Conservation (phyloP, 53 echinoderm and acorn worm genomes). For the Henricia sp. region DNA sequence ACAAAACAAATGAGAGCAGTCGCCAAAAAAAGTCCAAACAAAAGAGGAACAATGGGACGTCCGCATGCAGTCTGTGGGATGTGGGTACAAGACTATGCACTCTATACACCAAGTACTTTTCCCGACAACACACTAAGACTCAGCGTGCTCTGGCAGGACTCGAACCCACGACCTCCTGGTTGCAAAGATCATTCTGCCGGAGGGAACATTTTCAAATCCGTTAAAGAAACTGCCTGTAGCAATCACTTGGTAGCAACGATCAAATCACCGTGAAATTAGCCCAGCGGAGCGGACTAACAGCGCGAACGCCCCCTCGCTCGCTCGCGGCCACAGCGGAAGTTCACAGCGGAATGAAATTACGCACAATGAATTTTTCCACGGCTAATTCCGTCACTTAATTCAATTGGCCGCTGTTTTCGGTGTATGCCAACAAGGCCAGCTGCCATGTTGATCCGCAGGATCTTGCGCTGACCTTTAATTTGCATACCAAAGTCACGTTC, state of each 20-base stretch:
- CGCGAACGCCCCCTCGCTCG: background rate
- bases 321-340: slow-evolving; percentile 12
- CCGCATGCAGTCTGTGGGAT: too few relatives aligned
- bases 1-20: too few relatives aligned
- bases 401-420: slow-evolving; percentile 24
- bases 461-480: slow-evolving; percentile 32
- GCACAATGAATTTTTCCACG: slow-evolving; percentile 9
- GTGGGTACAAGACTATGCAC: too few relatives aligned
- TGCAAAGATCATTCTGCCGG: too few relatives aligned
- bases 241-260: slow-evolving; percentile 8
- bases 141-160: too few relatives aligned
- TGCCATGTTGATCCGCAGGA: background rate
- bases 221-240: too few relatives aligned
- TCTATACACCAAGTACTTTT: too few relatives aligned
- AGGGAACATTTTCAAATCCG: too few relatives aligned
- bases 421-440: slow-evolving; percentile 36
- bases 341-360: slow-evolving; percentile 17
- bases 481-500: background rate
- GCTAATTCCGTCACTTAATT: slow-evolving; percentile 21
- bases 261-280: background rate
- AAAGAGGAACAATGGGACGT: too few relatives aligned
- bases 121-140: too few relatives aligned
- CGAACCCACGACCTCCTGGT: too few relatives aligned
- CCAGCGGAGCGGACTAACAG: background rate
- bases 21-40: too few relatives aligned